Conservation (phyloP, 1,140 invertebrate species). For the Schlechtendalia chinensis region DNA sequence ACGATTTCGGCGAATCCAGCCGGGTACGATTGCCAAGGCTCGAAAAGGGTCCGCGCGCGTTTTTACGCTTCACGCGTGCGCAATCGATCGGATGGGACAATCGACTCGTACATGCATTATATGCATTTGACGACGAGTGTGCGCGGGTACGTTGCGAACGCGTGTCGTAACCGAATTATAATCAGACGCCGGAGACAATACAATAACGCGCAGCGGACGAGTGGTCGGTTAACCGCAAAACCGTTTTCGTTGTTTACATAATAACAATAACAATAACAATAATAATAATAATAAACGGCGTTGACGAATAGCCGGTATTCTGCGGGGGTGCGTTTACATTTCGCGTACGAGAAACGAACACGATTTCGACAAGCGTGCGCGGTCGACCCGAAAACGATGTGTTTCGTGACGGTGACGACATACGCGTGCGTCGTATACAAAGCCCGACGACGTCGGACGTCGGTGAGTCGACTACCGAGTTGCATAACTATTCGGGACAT, state of each 20-base stretch:
- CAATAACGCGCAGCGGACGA: neutral
- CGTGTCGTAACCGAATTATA: conserved; percentile 45
- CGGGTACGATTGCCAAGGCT: neutral
- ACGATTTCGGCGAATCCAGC: neutral
- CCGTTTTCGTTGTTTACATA: neutral
- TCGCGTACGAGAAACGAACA: too few relatives aligned
- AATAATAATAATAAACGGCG: too few relatives aligned
- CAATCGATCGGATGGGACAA: conserved; percentile 24
- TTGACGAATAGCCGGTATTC: too few relatives aligned
- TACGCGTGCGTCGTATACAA: neutral
- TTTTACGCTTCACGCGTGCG: conserved; percentile 35
- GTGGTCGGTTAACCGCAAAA: conserved; percentile 32
- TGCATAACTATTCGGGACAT: conserved; percentile 43
- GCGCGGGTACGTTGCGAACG: neutral
- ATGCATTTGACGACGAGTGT: neutral
- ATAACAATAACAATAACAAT: too few relatives aligned
- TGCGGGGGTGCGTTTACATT: too few relatives aligned
- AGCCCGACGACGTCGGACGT: conserved; percentile 10
- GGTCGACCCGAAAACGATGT: neutral
- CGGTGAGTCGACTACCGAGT: conserved; percentile 23
- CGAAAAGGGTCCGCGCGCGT: neutral
- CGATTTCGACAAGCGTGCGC: neutral
- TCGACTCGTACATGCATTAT: neutral
- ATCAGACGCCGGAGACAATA: conserved; percentile 40
- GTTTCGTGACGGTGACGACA: conserved; percentile 7